These are phyloP conservation scores for Dicycla oo DNA, from an alignment of 2,888 invertebrate genomes.

Conservation along the genomic window DNA sequence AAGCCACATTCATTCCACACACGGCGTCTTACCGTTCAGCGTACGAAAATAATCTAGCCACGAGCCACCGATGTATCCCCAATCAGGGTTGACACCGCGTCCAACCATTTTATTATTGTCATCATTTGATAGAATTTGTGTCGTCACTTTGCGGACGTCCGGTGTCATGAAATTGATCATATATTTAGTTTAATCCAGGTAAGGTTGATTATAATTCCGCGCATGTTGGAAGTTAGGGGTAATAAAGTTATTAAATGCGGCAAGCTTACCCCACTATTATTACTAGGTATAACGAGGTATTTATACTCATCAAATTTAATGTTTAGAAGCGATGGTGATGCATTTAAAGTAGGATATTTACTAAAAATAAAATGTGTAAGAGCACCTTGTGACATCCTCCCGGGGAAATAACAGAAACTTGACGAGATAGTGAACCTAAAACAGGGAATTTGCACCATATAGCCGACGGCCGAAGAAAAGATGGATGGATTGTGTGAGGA, in stretches of 20 bases:
- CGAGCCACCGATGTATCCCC: slow-evolving; percentile 43
- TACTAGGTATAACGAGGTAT: slow-evolving; percentile 1
- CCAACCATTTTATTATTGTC: slow-evolving; percentile 36
- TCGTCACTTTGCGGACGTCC: slow-evolving; percentile 45
- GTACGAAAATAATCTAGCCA: slow-evolving; percentile 62
- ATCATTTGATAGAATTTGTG: slow-evolving; percentile 47
- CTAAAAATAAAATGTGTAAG: not conserved
- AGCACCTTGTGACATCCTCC: not conserved
- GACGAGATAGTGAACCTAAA: not conserved
- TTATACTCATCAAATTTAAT: slow-evolving; percentile 24
- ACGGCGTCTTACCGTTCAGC: slow-evolving; percentile 37
- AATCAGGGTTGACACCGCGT: slow-evolving; percentile 53
- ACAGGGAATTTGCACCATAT: not conserved
- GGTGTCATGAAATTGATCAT: slow-evolving; percentile 28
- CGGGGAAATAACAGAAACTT: not conserved
- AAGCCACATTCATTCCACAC: slow-evolving; percentile 40
- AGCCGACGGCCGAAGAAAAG: too few relatives aligned
- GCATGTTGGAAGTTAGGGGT: slow-evolving; percentile 1
- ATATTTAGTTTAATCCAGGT: not conserved
- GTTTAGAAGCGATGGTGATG: slow-evolving; percentile 5
- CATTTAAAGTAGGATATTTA: slow-evolving; percentile 5
- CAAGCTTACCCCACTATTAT: not conserved
- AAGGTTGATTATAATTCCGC: slow-evolving; percentile 14
- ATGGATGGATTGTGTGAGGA: too few relatives aligned
- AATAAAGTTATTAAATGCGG: slow-evolving; percentile 10